These are phyloP conservation scores for Portunus trituberculatus DNA, from an alignment of 1,140 invertebrate species.

Conservation along the genomic window DNA sequence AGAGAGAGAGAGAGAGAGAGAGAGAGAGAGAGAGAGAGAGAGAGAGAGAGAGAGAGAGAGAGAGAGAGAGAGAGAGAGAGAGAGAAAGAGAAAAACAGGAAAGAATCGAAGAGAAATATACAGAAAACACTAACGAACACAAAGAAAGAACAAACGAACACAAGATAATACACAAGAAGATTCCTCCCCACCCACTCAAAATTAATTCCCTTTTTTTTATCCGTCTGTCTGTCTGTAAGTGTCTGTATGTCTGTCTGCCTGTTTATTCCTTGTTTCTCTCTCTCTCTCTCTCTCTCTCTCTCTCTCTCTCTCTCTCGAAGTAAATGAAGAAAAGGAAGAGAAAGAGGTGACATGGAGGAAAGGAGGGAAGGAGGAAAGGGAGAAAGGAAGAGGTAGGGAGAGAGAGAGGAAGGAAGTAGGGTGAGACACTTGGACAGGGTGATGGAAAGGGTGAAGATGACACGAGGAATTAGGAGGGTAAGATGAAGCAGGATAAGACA, in stretches of 20 bases:
- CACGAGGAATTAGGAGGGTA: too few relatives aligned
- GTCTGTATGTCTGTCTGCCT: too few relatives aligned
- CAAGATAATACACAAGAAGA: too few relatives aligned
- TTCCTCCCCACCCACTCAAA: not conserved
- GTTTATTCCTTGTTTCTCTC: not conserved
- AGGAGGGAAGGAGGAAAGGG: conserved; percentile 22
- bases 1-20: conserved; percentile 33
- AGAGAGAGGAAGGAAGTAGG: not conserved
- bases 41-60: not conserved
- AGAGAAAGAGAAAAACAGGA: too few relatives aligned
- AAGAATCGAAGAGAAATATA: too few relatives aligned
- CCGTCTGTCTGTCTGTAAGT: not conserved
- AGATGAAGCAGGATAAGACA: too few relatives aligned
- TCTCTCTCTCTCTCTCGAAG: too few relatives aligned
- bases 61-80: not conserved
- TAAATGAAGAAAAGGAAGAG: not conserved
- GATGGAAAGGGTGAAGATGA: not conserved
- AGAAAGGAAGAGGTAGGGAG: not conserved
- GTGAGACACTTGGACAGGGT: not conserved
- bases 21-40: too few relatives aligned
- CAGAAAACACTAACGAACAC: too few relatives aligned
- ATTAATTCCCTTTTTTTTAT: not conserved
- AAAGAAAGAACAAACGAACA: too few relatives aligned
- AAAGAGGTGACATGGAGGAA: conserved; percentile 7
- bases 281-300: too few relatives aligned